A percentile compares a stretch with the other conserved stretches of the same genome.
Evolutionary conservation across 2,113 vertebrate species (phyloP).

Genomic region (Rhabdomys dilectus): DNA sequence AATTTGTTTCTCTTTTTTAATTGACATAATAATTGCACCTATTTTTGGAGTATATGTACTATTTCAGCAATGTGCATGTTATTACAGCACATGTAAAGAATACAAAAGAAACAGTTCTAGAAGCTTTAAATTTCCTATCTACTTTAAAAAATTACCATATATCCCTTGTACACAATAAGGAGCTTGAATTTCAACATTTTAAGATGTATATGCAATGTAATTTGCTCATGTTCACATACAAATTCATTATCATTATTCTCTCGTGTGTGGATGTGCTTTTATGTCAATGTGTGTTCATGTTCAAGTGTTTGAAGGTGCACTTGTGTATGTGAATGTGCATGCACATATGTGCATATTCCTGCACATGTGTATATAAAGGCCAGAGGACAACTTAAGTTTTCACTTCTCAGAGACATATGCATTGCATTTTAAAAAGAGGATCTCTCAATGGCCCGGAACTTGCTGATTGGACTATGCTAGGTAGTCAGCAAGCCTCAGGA

Average conservation of each 20-base stretch:
- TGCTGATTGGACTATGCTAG: background rate
- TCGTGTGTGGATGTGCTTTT: background rate
- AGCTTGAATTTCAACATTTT: background rate
- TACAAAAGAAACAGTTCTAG: background rate
- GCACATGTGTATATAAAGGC: background rate
- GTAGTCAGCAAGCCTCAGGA: background rate
- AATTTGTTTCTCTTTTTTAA: background rate
- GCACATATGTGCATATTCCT: background rate
- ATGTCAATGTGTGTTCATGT: background rate
- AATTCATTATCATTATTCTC: background rate
- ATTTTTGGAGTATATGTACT: background rate
- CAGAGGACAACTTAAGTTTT: background rate
- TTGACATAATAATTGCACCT: background rate
- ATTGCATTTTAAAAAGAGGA: background rate
- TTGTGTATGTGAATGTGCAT: background rate
- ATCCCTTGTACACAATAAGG: background rate
- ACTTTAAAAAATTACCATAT: background rate
- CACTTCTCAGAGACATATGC: background rate
- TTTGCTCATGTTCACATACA: background rate
- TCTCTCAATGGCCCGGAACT: background rate
- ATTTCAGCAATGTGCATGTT: background rate
- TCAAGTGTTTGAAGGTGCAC: background rate
- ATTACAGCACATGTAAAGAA: background rate
- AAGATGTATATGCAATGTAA: background rate
- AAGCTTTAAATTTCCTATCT: background rate